phyloP scores from a whole-genome alignment of 37 sponge, comb jelly and placozoan genomes.

The Axinella damicornis region DNA sequence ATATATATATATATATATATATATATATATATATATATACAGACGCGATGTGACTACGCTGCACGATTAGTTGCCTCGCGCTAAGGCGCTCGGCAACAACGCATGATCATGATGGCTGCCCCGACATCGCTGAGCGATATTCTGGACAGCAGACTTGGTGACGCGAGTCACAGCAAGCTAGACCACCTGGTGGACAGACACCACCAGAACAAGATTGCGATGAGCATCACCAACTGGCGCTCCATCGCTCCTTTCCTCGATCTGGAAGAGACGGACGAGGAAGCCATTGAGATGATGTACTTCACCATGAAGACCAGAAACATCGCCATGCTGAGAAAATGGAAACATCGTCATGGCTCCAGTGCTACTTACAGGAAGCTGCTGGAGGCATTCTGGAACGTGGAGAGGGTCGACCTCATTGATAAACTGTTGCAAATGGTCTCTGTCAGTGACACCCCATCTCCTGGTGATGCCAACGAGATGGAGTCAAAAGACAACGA shows the following conservation, averaged over 20 bases:
- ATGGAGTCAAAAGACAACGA: too few species aligned
- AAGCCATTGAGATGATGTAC: neutral
- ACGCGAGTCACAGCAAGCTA: too few species aligned
- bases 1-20: too few species aligned
- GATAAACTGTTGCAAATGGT: neutral
- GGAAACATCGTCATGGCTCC: neutral
- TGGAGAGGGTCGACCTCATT: neutral
- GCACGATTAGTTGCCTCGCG: too few species aligned
- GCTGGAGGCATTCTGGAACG: neutral
- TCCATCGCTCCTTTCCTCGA: neutral
- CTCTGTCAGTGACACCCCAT: neutral
- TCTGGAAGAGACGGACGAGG: constrained; percentile 3
- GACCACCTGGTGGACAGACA: neutral
- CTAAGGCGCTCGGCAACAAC: too few species aligned
- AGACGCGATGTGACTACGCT: too few species aligned
- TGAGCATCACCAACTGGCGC: neutral
- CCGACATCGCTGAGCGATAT: too few species aligned
- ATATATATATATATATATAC: too few species aligned
- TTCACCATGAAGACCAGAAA: neutral
- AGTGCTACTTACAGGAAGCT: neutral
- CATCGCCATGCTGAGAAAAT: constrained; percentile 1
- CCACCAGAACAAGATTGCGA: neutral
- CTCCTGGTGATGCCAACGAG: too few species aligned
- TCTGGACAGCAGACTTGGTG: too few species aligned
- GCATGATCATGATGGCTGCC: too few species aligned